These are phyloP conservation scores for Seriola aureovittata DNA, from an alignment of 2,113 vertebrate genomes.

Conservation along the genomic window DNA sequence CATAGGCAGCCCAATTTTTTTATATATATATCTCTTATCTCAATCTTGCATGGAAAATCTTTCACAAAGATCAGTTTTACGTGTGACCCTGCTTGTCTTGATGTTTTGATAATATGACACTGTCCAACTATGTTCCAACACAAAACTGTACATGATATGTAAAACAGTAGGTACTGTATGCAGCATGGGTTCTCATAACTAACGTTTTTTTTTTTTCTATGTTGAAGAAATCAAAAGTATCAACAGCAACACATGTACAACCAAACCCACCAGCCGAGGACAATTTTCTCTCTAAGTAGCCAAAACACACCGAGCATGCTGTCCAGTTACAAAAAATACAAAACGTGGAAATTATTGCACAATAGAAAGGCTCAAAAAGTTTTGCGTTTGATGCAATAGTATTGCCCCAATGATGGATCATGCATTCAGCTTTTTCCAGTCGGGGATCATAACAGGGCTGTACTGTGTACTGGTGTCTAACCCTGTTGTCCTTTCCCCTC, in stretches of 20 bases:
- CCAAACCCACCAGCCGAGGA: constrained; percentile 93
- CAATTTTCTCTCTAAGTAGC: constrained; percentile 91
- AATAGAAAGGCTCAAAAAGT: constrained; percentile 99
- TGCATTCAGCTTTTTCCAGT: constrained; percentile 93
- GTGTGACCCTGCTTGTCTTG: constrained; percentile 89
- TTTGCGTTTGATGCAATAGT: constrained; percentile 94
- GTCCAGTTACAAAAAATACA: constrained; percentile 96
- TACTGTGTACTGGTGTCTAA: constrained; percentile 90
- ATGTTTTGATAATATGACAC: constrained; percentile 88
- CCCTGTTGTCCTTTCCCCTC: constrained; percentile 81
- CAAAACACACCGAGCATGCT: constrained; percentile 98
- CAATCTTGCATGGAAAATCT: constrained; percentile 89
- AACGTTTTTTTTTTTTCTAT: constrained; percentile 70
- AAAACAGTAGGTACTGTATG: constrained; percentile 94
- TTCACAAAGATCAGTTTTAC: constrained; percentile 84
- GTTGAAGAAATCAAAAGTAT: constrained; percentile 84
- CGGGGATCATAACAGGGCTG: constrained; percentile 74
- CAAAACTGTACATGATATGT: constrained; percentile 99
- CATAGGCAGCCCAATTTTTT: constrained; percentile 84
- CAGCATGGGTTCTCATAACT: constrained; percentile 88
- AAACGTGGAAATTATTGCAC: constrained; percentile 99
- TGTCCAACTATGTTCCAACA: constrained; percentile 90
- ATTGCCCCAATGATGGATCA: constrained; percentile 95
- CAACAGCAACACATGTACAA: constrained; percentile 93
- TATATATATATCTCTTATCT: constrained; percentile 70